Conservation (phyloP, 1,140 invertebrate species). For the Octopus bimaculoides region DNA sequence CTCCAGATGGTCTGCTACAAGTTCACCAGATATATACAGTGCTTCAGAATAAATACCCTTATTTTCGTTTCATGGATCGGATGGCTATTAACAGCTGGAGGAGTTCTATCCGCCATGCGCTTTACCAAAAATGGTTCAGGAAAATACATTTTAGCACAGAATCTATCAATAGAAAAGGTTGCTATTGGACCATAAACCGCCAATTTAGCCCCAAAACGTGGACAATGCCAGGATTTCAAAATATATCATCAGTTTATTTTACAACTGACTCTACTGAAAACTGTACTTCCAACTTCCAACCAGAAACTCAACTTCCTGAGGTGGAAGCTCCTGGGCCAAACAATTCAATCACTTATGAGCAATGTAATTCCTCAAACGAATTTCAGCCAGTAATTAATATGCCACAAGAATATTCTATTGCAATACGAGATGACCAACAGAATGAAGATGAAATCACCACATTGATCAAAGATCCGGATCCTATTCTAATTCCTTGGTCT, state of each 20-base stretch:
- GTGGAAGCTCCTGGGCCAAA: too few species aligned
- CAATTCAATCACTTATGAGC: neutral
- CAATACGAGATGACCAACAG: neutral
- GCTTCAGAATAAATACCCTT: constrained; percentile 35
- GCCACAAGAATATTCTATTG: neutral
- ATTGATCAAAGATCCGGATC: constrained; percentile 2
- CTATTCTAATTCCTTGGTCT: neutral
- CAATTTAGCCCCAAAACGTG: constrained; percentile 34
- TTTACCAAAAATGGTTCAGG: constrained; percentile 50
- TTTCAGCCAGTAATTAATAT: neutral
- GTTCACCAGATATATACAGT: constrained; percentile 48
- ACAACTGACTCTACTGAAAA: neutral
- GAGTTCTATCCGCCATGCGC: constrained; percentile 48
- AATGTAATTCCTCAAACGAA: neutral
- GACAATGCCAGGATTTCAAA: constrained; percentile 22
- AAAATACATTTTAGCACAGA: constrained; percentile 36
- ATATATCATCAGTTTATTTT: neutral
- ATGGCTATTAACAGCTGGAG: constrained; percentile 45
- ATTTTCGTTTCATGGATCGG: constrained; percentile 42
- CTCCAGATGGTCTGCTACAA: constrained; percentile 48
- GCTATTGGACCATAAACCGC: constrained; percentile 43
- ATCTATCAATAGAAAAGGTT: constrained; percentile 41
- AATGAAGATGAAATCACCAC: neutral
- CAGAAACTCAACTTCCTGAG: neutral
- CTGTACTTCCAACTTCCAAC: neutral